A percentile compares a stretch with the other conserved stretches of the same genome.
These are phyloP conservation scores for Turdus rufiventris DNA, from an alignment of 2,113 vertebrate genomes.

Conservation along the genomic window DNA sequence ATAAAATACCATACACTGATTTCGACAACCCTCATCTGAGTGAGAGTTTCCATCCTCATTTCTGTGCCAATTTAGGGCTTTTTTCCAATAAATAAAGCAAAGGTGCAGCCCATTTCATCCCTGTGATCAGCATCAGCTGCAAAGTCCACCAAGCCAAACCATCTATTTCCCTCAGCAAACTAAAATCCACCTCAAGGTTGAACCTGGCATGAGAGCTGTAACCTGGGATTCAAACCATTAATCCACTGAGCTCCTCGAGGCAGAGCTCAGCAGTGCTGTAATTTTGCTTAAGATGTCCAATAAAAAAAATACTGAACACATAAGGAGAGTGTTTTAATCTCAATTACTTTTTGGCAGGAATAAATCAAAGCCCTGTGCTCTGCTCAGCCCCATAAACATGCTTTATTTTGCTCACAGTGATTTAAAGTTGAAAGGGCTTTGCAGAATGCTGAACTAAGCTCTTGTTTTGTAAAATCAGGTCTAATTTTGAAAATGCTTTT, in stretches of 20 bases:
- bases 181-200: slow-evolving; percentile 3
- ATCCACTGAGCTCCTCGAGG: background rate
- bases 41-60: accelerated
- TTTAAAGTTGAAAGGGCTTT: background rate
- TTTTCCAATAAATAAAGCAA: background rate
- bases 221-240: slow-evolving; percentile 11
- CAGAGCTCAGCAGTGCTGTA: background rate
- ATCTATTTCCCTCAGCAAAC: background rate
- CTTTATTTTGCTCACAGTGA: slow-evolving; percentile 40
- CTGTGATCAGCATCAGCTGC: background rate
- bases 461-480: background rate
- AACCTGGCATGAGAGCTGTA: background rate
- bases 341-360: slow-evolving; percentile 26
- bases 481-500: slow-evolving; percentile 13
- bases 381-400: slow-evolving; percentile 19
- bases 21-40: background rate
- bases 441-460: slow-evolving; percentile 47
- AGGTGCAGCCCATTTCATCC: background rate
- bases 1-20: background rate
- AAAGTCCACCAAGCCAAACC: background rate
- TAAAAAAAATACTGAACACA: slow-evolving; percentile 32
- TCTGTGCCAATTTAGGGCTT: background rate
- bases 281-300: slow-evolving; percentile 37
- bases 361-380: slow-evolving; percentile 27
- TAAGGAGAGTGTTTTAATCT: slow-evolving; percentile 34